Evolutionary conservation across 2,113 vertebrate species (phyloP).

Genomic region (Xiphorhynchus elegans): DNA sequence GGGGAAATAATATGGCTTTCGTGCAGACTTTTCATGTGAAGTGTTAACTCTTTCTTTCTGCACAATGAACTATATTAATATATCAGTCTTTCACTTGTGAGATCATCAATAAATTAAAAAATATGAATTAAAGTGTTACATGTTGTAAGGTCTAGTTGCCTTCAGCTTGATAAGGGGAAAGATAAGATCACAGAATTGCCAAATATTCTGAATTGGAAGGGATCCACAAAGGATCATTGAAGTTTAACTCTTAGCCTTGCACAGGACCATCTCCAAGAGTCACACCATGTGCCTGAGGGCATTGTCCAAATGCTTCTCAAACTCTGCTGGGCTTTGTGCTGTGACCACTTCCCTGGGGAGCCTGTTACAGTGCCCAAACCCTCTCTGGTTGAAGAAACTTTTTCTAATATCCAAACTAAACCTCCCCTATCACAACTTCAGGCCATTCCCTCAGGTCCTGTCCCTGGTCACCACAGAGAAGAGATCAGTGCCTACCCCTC

Average conservation of each 20-base stretch:
- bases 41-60: background rate
- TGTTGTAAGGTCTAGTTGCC: background rate
- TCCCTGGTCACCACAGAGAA: background rate
- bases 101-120: background rate
- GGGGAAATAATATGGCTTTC: background rate
- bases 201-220: background rate
- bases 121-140: background rate
- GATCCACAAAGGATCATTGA: background rate
- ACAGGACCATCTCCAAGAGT: background rate
- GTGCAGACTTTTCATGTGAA: background rate
- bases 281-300: background rate
- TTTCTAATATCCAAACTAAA: background rate
- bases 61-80: background rate
- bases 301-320: background rate
- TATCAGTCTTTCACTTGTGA: background rate
- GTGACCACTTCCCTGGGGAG: background rate
- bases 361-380: background rate
- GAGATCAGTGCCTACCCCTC: background rate
- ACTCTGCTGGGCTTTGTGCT: background rate
- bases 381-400: background rate
- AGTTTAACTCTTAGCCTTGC: background rate
- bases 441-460: background rate
- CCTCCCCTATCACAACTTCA: background rate
- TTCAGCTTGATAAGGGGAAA: background rate
- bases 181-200: background rate